Evolutionary conservation across 2,113 vertebrate species (phyloP), one percentile per base, ranked within the genome.

Genomic region (Ophthalmolycus amberensis): DNA sequence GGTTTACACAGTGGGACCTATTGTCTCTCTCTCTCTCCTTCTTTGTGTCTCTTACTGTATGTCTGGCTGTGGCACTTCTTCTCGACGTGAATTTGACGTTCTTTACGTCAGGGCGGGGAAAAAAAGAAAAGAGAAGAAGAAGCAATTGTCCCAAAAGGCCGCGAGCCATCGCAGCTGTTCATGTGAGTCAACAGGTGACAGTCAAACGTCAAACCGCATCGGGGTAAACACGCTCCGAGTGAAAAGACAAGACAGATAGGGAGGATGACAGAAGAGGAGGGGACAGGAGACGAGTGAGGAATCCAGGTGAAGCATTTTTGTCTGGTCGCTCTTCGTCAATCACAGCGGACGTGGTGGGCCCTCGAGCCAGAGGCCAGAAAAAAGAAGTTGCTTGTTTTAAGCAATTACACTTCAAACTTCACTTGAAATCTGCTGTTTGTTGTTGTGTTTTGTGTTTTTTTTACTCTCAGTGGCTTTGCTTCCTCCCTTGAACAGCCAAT

Each of bases 151-250:
- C 71, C 64, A 72, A 78, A 85, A 85, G 77, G 83, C 71, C 68
- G 74, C 75, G 10, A 88, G 89, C 73, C 9, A 70, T n/a, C 71
- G 76, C 67, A 22, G 68, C 62, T 44, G 27, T 73, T 89, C 75
- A 75, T 71, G 89, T 83, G 85, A 84, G 80, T 88, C 91, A 91
- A 92, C 86, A 92, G 91, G 90, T 91, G 92, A 91, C 90, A 91
- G 87, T 89, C 91, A 91, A 79, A 72, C 32, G 79, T 90, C 89
- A 89, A 69, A 71, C 42, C 27, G 9, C 20, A 56, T 87, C 68
- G 48, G 56, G 67, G 72, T 76, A 84, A 87, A 90, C 66, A 66
- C 38, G 50, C 48, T 54, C 48, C 71, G 86, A 88, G 78, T 85
- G 77, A 79, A 85, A 74, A 82, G 89, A 80, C 64, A 73, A 73